These are phyloP conservation scores for Lemur catta DNA, from an alignment of 2,797 vertebrate genomes.

Conservation along the genomic window DNA sequence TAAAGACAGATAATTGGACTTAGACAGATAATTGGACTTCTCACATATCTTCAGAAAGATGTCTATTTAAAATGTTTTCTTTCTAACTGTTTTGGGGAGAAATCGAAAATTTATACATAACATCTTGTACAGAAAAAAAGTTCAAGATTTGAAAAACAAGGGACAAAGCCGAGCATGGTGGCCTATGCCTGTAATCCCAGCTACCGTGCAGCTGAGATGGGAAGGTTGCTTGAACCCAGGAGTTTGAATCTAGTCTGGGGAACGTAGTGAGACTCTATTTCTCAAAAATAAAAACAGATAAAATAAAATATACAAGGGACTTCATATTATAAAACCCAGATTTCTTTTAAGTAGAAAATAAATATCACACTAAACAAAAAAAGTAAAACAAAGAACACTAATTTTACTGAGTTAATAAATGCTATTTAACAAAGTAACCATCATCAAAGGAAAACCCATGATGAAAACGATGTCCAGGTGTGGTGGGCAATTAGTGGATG, in stretches of 20 bases:
- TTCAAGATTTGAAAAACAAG: background rate
- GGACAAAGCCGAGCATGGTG: background rate
- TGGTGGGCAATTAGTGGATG: background rate
- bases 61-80: background rate
- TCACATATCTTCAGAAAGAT: background rate
- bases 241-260: no score
- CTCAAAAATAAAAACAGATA: no score
- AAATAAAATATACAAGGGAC: background rate
- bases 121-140: background rate
- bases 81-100: background rate
- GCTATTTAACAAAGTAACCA: background rate
- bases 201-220: background rate
- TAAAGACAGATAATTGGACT: background rate
- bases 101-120: background rate
- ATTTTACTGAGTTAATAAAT: conserved; percentile 19
- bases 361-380: background rate
- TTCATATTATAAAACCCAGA: background rate
- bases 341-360: background rate
- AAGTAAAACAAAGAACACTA: background rate
- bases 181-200: background rate
- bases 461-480: background rate
- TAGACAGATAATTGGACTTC: background rate
- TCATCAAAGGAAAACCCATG: background rate
- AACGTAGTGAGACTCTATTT: no score
- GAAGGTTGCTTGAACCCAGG: background rate